Percentiles rank a stretch among this genome's conserved stretches.
Evolutionary conservation across 1,140 invertebrate genomes (phyloP).

Genomic region (Drosophila triauraria): DNA sequence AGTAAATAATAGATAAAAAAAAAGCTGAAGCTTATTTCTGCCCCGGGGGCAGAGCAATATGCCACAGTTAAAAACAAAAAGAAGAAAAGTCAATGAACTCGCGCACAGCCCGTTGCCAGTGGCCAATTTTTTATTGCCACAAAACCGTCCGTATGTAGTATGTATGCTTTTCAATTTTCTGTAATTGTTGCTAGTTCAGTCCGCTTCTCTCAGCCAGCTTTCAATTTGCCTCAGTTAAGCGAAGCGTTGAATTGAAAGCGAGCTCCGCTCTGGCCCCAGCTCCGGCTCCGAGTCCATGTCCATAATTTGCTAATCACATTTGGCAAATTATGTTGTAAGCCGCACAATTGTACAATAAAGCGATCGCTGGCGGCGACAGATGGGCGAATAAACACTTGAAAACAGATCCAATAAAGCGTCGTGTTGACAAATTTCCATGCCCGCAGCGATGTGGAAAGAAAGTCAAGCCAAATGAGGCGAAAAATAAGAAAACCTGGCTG

Average conservation of each 20-base stretch:
- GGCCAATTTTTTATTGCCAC: constrained; percentile 75
- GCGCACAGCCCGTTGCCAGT: constrained; percentile 32
- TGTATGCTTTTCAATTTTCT: constrained; percentile 74
- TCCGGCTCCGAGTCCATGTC: constrained; percentile 34
- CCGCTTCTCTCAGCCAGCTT: constrained; percentile 47
- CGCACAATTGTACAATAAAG: constrained; percentile 73
- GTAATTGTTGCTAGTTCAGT: constrained; percentile 66
- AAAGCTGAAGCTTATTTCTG: constrained; percentile 19
- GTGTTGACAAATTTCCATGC: constrained; percentile 75
- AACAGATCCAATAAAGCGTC: constrained; percentile 24
- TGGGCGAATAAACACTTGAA: constrained; percentile 9
- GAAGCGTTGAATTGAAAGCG: constrained; percentile 83
- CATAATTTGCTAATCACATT: constrained; percentile 82
- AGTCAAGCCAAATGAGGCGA: constrained; percentile 45
- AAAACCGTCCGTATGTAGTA: constrained; percentile 53
- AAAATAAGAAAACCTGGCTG: constrained; percentile 22
- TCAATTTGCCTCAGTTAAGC: constrained; percentile 80
- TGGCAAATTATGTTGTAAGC: constrained; percentile 82
- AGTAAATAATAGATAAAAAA: constrained; percentile 17
- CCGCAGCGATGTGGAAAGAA: constrained; percentile 59
- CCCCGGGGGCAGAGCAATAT: constrained; percentile 33
- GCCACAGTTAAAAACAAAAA: constrained; percentile 54
- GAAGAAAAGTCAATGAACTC: constrained; percentile 62
- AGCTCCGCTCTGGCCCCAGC: constrained; percentile 15
- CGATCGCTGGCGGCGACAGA: constrained; percentile 42